Evolutionary conservation across 2,888 invertebrate species (phyloP).

Genomic region (Ceriagrion tenellum): DNA sequence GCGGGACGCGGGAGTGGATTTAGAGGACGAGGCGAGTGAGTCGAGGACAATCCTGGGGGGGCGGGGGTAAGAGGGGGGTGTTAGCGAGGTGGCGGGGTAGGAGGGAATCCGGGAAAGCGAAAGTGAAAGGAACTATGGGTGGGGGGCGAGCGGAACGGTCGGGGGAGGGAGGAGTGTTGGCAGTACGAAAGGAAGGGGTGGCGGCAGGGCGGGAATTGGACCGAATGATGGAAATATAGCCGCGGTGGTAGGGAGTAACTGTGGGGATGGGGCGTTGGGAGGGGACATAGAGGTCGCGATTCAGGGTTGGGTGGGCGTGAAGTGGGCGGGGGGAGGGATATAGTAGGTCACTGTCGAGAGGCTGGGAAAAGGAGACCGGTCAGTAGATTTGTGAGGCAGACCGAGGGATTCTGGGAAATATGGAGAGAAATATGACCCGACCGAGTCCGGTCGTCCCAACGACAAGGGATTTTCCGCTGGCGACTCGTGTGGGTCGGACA

Average conservation of each 20-base stretch:
- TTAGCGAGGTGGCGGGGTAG: not conserved
- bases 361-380: not conserved
- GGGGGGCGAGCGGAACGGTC: no score
- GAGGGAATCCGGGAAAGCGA: not conserved
- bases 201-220: not conserved
- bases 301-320: not conserved
- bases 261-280: not conserved
- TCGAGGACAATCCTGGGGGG: not conserved
- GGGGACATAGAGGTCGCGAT: not conserved
- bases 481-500: not conserved
- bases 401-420: not conserved
- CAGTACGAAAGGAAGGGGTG: not conserved
- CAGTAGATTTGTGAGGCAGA: slow-evolving; percentile 14
- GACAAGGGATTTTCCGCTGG: not conserved
- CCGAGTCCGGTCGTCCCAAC: not conserved
- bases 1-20: not conserved
- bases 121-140: not conserved
- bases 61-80: not conserved
- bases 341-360: not conserved
- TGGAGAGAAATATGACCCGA: slow-evolving; percentile 13
- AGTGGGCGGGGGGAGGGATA: not conserved
- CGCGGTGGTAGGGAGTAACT: not conserved
- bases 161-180: not conserved
- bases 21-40: not conserved
- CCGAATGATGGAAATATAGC: not conserved